Evolutionary conservation across 2,888 invertebrate species (phyloP).

Genomic region (Conomelus anceps): DNA sequence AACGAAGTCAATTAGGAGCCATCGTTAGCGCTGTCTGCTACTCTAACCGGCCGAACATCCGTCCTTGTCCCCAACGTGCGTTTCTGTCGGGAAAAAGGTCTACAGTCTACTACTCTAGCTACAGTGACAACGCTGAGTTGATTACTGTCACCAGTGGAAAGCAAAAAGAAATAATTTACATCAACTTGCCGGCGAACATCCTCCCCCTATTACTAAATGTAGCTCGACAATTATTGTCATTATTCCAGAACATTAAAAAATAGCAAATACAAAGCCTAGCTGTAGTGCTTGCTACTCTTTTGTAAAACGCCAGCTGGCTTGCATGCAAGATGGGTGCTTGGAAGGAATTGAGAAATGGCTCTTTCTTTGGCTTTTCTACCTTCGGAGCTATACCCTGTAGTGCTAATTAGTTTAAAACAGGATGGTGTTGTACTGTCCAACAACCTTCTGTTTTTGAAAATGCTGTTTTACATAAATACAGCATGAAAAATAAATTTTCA

Average conservation of each 20-base stretch:
- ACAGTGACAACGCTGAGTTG: background rate
- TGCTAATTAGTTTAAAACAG: no score
- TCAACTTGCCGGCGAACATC: background rate
- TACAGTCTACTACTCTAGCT: background rate
- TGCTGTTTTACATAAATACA: no score
- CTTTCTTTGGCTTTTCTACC: no score
- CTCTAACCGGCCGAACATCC: background rate
- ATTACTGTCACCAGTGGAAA: background rate
- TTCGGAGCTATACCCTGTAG: no score
- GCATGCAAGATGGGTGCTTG: no score
- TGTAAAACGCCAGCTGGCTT: no score
- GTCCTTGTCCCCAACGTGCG: no score
- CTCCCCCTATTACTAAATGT: background rate
- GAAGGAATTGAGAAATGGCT: no score
- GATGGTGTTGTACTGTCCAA: no score
- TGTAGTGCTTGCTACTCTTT: background rate
- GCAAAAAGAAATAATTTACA: background rate
- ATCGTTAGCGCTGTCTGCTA: background rate
- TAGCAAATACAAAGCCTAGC: background rate
- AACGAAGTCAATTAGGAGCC: constrained; percentile 4
- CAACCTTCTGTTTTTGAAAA: no score
- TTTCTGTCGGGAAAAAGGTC: no score
- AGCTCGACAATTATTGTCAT: background rate
- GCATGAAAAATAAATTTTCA: no score
- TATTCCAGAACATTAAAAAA: background rate